phyloP scores from a whole-genome alignment of 2,113 vertebrate species.

The Microcebus tavaratra region DNA sequence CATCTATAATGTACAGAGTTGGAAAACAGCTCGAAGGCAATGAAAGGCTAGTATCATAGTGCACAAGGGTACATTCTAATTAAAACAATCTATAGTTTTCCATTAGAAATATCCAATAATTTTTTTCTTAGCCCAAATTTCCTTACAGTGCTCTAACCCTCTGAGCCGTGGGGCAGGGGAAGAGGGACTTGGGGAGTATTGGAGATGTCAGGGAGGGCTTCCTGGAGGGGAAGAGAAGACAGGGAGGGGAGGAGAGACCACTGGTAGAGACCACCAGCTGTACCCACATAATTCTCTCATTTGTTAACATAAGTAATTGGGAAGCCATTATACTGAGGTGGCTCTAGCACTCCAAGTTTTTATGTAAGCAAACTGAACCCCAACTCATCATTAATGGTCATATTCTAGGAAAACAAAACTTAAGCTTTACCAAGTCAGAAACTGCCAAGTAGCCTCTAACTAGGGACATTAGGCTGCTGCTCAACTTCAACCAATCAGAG shows the following conservation, averaged over 20 bases:
- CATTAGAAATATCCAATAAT: not conserved
- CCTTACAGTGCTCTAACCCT: not conserved
- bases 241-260: not conserved
- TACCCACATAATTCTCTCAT: not conserved
- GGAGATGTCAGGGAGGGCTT: not conserved
- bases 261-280: not conserved
- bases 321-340: too few relatives aligned
- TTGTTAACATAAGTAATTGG: not conserved
- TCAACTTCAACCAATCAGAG: not conserved
- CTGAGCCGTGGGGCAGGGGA: not conserved
- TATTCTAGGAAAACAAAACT: not conserved
- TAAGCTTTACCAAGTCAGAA: not conserved
- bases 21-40: not conserved
- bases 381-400: not conserved
- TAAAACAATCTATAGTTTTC: not conserved
- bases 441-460: not conserved
- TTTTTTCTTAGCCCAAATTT: not conserved
- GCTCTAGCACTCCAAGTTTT: not conserved
- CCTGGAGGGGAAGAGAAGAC: not conserved
- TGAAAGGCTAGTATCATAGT: not conserved
- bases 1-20: not conserved
- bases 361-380: not conserved
- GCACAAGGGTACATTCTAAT: not conserved
- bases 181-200: not conserved
- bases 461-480: not conserved